Conservation (phyloP, 2,797 vertebrate species). For the Labroides dimidiatus region DNA sequence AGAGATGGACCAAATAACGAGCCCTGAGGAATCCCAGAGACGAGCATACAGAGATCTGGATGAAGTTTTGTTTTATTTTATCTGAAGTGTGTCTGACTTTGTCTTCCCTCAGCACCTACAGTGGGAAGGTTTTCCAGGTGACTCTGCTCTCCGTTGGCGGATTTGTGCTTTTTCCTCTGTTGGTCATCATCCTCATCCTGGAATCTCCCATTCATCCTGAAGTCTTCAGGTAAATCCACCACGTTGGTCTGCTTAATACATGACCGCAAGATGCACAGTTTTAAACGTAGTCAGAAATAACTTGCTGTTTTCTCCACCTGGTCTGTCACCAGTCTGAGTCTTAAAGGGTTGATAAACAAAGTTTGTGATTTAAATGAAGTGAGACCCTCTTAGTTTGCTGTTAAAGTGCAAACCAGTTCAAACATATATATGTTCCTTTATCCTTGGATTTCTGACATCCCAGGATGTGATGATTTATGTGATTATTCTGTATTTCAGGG, state of each 20-base stretch:
- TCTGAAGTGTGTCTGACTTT: background rate
- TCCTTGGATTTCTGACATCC: background rate
- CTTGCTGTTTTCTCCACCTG: too few relatives aligned
- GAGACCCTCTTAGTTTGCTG: too few relatives aligned
- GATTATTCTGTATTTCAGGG: too few relatives aligned
- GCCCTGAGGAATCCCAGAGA: background rate
- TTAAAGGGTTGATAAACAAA: too few relatives aligned
- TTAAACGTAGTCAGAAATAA: too few relatives aligned
- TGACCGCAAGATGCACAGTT: too few relatives aligned
- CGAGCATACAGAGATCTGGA: background rate
- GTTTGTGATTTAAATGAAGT: too few relatives aligned
- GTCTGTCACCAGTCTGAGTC: too few relatives aligned
- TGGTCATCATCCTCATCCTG: conserved; percentile 88
- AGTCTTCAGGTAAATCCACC: conserved; percentile 85
- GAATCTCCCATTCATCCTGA: conserved; percentile 94
- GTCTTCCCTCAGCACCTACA: conserved; percentile 88
- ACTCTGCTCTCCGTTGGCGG: conserved; percentile 88
- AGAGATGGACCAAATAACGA: background rate
- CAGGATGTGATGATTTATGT: background rate
- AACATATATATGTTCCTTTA: too few relatives aligned
- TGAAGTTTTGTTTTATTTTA: background rate
- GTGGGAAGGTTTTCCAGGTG: conserved; percentile 91
- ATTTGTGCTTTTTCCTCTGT: conserved; percentile 86
- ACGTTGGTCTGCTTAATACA: too few relatives aligned
- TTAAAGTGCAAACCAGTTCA: too few relatives aligned